Percentiles rank a stretch among this genome's conserved stretches.
These are phyloP conservation scores for Acanthisitta chloris DNA, from an alignment of 2,113 vertebrate species.

Conservation along the genomic window DNA sequence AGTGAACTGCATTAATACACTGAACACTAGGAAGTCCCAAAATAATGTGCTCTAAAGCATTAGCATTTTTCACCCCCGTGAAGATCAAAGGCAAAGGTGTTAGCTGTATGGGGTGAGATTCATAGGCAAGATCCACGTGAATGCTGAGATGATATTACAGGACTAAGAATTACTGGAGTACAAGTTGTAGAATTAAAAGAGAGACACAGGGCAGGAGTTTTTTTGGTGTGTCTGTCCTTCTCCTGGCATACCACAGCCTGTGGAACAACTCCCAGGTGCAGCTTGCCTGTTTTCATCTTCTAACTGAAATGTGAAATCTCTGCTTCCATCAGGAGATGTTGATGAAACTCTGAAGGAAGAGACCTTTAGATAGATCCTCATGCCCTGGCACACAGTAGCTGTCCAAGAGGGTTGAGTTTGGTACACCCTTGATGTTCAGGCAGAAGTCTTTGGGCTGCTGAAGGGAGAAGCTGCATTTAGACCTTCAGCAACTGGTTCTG, in stretches of 20 bases:
- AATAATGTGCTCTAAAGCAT: neutral
- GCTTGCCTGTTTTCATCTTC: neutral
- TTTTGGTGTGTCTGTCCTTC: neutral
- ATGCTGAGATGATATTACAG: neutral
- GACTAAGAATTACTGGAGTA: neutral
- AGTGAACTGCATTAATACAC: neutral
- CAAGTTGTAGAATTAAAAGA: neutral
- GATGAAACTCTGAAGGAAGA: neutral
- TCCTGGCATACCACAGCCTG: neutral
- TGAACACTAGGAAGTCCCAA: neutral
- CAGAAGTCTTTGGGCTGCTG: neutral
- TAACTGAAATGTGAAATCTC: neutral
- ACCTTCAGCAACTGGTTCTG: neutral
- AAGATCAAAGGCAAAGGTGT: neutral
- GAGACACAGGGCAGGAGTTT: neutral
- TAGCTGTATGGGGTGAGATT: neutral
- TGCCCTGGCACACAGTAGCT: neutral
- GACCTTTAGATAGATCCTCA: neutral
- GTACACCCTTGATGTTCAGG: neutral
- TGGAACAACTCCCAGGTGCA: neutral
- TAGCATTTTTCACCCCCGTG: neutral
- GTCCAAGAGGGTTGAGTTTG: neutral
- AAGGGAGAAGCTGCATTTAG: neutral
- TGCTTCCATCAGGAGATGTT: neutral
- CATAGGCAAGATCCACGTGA: neutral